Evolutionary conservation across 30 jellyfish, hydroid and myxozoan genomes (phyloP).

Genomic region (Pelagia noctiluca): DNA sequence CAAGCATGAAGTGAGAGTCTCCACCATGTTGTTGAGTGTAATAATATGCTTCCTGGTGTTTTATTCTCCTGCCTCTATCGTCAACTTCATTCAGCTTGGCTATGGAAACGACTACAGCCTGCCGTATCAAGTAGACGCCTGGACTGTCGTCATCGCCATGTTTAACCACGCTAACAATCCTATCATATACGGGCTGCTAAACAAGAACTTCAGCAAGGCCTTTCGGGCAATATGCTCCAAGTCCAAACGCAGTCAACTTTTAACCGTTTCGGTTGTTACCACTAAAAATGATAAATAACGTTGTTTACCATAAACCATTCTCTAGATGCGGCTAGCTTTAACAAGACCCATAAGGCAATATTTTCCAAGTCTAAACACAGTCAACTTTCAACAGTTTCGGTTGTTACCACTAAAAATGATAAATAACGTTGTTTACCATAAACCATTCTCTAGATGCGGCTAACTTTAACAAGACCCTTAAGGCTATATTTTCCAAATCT

Average conservation of each 20-base stretch:
- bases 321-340: too few relatives aligned
- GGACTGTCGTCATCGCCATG: constrained; percentile 63
- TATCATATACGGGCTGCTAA: constrained; percentile 55
- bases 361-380: too few relatives aligned
- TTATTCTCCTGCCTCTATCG: constrained; percentile 52
- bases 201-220: constrained; percentile 60
- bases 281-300: too few relatives aligned
- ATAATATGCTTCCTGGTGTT: constrained; percentile 30
- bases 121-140: constrained; percentile 50
- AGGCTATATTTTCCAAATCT: constrained; percentile 27
- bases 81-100: constrained; percentile 56
- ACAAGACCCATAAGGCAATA: too few relatives aligned
- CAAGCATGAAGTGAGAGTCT: constrained; percentile 29
- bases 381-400: too few relatives aligned
- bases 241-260: constrained; percentile 23
- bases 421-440: too few relatives aligned
- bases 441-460: too few relatives aligned
- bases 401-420: too few relatives aligned
- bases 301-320: too few relatives aligned
- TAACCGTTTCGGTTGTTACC: neutral
- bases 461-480: constrained; percentile 50
- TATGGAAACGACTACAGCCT: constrained; percentile 27
- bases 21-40: constrained; percentile 61
- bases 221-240: constrained; percentile 30
- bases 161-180: constrained; percentile 76